Percentiles rank a stretch among this genome's conserved stretches.
These are phyloP conservation scores for Mesorhabditis belari DNA, from an alignment of 2,888 invertebrate genomes.

Conservation along the genomic window DNA sequence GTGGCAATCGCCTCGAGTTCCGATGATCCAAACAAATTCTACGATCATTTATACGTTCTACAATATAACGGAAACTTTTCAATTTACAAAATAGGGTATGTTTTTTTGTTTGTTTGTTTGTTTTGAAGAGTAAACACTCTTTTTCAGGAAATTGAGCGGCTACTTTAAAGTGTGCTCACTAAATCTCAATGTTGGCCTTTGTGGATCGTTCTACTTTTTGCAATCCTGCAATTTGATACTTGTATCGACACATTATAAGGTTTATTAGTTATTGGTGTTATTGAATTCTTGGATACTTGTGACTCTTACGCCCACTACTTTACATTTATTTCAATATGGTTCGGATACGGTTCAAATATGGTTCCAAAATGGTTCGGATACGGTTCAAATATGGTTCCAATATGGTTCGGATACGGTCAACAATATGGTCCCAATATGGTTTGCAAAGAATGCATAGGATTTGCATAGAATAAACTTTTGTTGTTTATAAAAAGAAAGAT, in stretches of 20 bases:
- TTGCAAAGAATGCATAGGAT: too few species aligned
- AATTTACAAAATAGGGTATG: constrained; percentile 33
- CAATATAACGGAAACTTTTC: constrained; percentile 33
- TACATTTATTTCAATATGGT: too few species aligned
- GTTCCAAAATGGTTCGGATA: too few species aligned
- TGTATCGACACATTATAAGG: constrained; percentile 18
- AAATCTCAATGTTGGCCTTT: constrained; percentile 18
- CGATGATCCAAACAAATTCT: constrained; percentile 18
- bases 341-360: too few species aligned
- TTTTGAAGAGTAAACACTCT: background rate
- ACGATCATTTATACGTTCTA: constrained; percentile 22
- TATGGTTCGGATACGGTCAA: too few species aligned
- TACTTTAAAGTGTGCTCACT: constrained; percentile 15
- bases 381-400: too few species aligned
- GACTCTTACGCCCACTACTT: too few species aligned
- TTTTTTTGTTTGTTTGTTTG: background rate
- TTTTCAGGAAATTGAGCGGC: constrained; percentile 14
- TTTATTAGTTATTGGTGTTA: too few species aligned
- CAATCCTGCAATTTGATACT: constrained; percentile 18
- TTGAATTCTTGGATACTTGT: too few species aligned
- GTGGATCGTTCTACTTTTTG: constrained; percentile 16
- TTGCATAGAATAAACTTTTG: too few species aligned
- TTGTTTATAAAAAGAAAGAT: too few species aligned
- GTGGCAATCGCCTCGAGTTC: constrained; percentile 7
- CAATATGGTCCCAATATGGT: too few species aligned